These are phyloP conservation scores for Stratiomys singularior DNA, from an alignment of 2,888 invertebrate genomes.

Conservation along the genomic window DNA sequence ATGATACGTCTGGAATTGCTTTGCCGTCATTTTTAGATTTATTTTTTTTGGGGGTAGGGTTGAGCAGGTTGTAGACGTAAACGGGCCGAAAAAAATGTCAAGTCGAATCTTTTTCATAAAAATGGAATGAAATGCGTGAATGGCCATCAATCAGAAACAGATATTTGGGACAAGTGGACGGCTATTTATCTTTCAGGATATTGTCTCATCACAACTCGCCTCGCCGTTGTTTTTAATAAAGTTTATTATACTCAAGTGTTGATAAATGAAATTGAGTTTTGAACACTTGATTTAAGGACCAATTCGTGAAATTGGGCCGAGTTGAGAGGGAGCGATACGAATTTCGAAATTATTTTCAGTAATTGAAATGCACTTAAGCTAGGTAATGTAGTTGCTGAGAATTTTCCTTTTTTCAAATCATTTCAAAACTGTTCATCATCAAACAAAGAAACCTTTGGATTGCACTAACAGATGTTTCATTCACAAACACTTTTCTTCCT, in stretches of 20 bases:
- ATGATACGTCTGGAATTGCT: background rate
- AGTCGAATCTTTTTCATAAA: conserved; percentile 18
- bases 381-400: no score
- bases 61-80: background rate
- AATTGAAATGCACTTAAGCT: background rate
- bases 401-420: no score
- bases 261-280: background rate
- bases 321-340: background rate
- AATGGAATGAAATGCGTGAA: conserved; percentile 7
- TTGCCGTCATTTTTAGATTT: background rate
- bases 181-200: conserved; percentile 9
- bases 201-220: background rate
- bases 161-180: conserved; percentile 44
- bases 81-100: conserved; percentile 22
- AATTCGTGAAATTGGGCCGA: no score
- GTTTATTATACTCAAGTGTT: background rate
- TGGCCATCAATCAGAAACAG: conserved; percentile 45
- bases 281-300: background rate
- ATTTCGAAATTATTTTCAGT: background rate
- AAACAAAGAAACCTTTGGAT: background rate
- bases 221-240: background rate
- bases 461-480: conserved; percentile 34
- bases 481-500: conserved; percentile 33
- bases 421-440: no score
- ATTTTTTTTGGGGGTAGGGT: background rate